Percentiles rank a stretch among this genome's conserved stretches.
phyloP scores from a whole-genome alignment of 2,888 invertebrate genomes.

The Dynastes maya region DNA sequence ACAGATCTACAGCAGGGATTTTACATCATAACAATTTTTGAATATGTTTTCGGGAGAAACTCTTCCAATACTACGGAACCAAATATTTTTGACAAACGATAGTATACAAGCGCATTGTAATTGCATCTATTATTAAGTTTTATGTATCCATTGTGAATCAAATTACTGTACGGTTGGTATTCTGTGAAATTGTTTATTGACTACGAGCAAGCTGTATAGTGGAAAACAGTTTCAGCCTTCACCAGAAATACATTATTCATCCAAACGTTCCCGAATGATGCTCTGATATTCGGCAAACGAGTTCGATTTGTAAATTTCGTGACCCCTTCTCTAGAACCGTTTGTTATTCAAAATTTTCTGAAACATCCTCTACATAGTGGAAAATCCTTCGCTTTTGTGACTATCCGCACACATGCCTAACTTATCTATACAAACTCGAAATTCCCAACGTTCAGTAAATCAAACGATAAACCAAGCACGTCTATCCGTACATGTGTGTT shows the following conservation, averaged over 20 bases:
- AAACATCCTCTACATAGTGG: not conserved
- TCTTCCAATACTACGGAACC: too few species aligned
- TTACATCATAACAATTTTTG: too few species aligned
- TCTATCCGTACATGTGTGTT: not conserved
- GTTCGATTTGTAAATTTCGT: slow-evolving; percentile 27
- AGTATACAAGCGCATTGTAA: too few species aligned
- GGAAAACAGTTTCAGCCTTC: not conserved
- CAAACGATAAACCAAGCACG: slow-evolving; percentile 18
- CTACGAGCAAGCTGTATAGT: not conserved
- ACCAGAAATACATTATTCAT: slow-evolving; percentile 29
- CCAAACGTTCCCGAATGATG: slow-evolving; percentile 25
- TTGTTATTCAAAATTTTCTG: slow-evolving; percentile 31
- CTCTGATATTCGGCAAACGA: slow-evolving; percentile 33
- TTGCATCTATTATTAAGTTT: too few species aligned
- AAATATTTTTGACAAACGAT: too few species aligned
- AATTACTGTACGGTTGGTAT: not conserved
- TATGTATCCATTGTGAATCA: too few species aligned
- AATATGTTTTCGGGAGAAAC: too few species aligned
- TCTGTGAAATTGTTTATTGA: not conserved
- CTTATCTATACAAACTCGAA: slow-evolving; percentile 1
- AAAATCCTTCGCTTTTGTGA: slow-evolving; percentile 16
- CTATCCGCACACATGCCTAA: not conserved
- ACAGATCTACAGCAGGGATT: too few species aligned
- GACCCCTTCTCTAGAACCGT: slow-evolving; percentile 24
- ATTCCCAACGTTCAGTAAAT: slow-evolving; percentile 13